Percentiles rank a stretch among this genome's conserved stretches.
These are phyloP conservation scores for Idaea straminata DNA, from an alignment of 2,888 invertebrate species.

Conservation along the genomic window DNA sequence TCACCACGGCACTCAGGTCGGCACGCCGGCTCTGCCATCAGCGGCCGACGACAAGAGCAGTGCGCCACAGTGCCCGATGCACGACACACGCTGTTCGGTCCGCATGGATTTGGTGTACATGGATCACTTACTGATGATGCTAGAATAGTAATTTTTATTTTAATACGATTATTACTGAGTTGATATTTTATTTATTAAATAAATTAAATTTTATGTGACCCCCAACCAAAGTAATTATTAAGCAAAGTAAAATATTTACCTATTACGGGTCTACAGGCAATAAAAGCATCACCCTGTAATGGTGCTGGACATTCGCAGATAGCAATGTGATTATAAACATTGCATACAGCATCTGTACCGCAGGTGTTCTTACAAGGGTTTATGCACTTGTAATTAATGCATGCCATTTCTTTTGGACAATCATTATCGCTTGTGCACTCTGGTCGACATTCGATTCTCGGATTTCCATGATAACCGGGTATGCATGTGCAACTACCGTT, in stretches of 20 bases:
- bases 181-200: background rate
- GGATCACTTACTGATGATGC: slow-evolving; percentile 67
- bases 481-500: slow-evolving; percentile 83
- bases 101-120: slow-evolving; percentile 86
- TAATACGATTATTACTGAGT: no score
- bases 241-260: slow-evolving; percentile 45
- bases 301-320: slow-evolving; percentile 87
- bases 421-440: slow-evolving; percentile 89
- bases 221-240: background rate
- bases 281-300: slow-evolving; percentile 89
- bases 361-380: slow-evolving; percentile 88
- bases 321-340: slow-evolving; percentile 88
- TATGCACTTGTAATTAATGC: slow-evolving; percentile 86
- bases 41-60: slow-evolving; percentile 85
- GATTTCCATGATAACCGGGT: slow-evolving; percentile 83
- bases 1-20: slow-evolving; percentile 88
- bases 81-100: slow-evolving; percentile 85
- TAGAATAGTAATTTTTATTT: slow-evolving; percentile 26
- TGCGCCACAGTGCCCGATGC: slow-evolving; percentile 83
- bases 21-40: slow-evolving; percentile 86
- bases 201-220: slow-evolving; percentile 5
- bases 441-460: slow-evolving; percentile 85
- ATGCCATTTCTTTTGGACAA: slow-evolving; percentile 85
- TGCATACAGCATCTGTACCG: slow-evolving; percentile 85
- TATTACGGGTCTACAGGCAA: slow-evolving; percentile 81